Evolutionary conservation across 2,888 invertebrate genomes (phyloP).

Genomic region (Hetaerina titia): DNA sequence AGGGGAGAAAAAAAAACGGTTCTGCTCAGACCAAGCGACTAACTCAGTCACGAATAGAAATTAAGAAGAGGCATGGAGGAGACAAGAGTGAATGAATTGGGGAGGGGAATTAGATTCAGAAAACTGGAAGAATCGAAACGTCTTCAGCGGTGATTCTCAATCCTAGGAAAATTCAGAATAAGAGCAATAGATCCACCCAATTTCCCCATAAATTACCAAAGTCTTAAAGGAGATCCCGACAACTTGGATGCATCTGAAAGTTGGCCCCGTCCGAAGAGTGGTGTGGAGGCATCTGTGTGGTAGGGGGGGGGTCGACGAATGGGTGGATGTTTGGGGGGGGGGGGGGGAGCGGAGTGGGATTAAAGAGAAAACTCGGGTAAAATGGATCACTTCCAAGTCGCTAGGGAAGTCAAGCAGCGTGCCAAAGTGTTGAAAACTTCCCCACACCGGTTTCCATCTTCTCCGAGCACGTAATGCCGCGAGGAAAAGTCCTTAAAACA

Average conservation of each 20-base stretch:
- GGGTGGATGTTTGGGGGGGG: not conserved
- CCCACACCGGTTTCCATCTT: not conserved
- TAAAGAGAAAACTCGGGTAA: not conserved
- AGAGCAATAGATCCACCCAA: conserved; percentile 9
- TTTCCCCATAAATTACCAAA: not conserved
- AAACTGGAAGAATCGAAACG: not conserved
- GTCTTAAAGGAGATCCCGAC: not conserved
- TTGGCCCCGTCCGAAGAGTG: not conserved
- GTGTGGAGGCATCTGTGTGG: not conserved
- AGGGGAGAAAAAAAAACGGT: not conserved
- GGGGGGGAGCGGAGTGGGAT: not conserved
- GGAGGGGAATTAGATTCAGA: not conserved
- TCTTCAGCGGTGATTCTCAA: not conserved
- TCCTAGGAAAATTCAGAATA: not conserved
- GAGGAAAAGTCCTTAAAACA: not conserved
- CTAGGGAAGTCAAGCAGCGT: not conserved
- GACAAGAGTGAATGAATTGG: not conserved
- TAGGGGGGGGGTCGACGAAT: not conserved
- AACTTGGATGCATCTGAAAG: conserved; percentile 6
- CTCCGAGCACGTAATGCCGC: not conserved
- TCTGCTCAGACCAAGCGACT: not conserved
- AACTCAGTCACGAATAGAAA: not conserved
- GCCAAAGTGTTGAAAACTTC: not conserved
- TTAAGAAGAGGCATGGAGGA: not conserved
- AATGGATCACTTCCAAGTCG: conserved; percentile 18